Conservation (phyloP, 2,888 invertebrate genomes). For the Phalera bucephala region DNA sequence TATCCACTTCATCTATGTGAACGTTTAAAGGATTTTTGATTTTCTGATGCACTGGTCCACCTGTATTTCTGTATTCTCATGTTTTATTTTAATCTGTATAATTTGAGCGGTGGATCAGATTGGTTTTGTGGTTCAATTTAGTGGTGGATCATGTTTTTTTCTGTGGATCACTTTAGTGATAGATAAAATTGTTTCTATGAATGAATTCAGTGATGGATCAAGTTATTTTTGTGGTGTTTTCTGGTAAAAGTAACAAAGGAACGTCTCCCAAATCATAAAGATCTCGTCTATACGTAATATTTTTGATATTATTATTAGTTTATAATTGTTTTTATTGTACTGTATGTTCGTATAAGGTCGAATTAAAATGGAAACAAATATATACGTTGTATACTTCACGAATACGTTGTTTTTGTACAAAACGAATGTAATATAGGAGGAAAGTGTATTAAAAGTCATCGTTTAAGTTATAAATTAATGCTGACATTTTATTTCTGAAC, state of each 20-base stretch:
- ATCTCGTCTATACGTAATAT: constrained; percentile 77
- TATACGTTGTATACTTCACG: constrained; percentile 61
- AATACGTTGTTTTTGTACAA: constrained; percentile 77
- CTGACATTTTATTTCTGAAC: constrained; percentile 58
- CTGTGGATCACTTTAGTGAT: no score
- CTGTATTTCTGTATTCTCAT: no score
- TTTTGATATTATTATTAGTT: constrained; percentile 61
- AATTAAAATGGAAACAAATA: constrained; percentile 47
- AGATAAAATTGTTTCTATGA: no score
- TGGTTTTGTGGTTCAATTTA: no score
- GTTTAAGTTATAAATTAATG: constrained; percentile 74
- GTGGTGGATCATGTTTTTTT: no score
- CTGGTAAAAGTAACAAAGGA: constrained; percentile 1
- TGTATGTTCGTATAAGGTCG: constrained; percentile 49
- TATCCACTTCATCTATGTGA: no score
- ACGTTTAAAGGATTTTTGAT: no score
- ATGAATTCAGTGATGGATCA: no score
- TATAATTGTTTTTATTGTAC: constrained; percentile 47
- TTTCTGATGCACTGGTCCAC: no score
- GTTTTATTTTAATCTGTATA: no score
- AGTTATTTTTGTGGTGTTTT: no score
- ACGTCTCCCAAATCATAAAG: constrained; percentile 51
- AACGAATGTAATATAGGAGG: constrained; percentile 72
- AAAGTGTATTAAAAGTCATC: constrained; percentile 80
- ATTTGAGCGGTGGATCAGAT: no score